Base-by-base conservation (phyloP, 2,888 invertebrate species). In the Drosophila formosana region DNA sequence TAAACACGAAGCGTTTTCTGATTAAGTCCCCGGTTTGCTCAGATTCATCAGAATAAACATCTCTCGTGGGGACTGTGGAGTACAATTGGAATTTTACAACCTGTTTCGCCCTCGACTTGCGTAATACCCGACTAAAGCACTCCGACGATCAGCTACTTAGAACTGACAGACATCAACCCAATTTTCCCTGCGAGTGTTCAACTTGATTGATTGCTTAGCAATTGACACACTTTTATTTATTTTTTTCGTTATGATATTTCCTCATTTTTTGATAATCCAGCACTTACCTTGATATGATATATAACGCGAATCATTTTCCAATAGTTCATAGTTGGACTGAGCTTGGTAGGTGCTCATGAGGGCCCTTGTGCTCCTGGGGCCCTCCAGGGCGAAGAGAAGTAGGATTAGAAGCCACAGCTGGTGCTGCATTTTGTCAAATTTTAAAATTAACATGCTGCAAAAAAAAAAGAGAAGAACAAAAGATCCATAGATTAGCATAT, bases 251-350 rank as follows among this genome's bases (percentile, higher is more conserved):
- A 18, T 41, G 39, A 6, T 41, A 13, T 41, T 41, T 41, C 39
- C 39, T 18, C 39, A 41, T 28, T 47, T 47, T 74, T 67, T 77
- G 83, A 88, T 88, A 88, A 79, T 82, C 62, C 58, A 57, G 5
- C 28, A 82, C 82, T 84, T 82, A 92, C 92, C 92, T 91, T 92
- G 91, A 87, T 91, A 92, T 74, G 92, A 91, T 78, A 92, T 91
- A 72, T 89, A 92, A 68, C 92, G 90, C 69, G 92, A 92, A 89
- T 92, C 92, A 72, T 90, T 91, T 68, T 91, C 90, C 75, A 89
- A 73, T 64, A 90, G 73, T 55, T 91, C 91, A 66, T 76, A 81
- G 66, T 84, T 83, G 49, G 90, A 72, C 64, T 81, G 77, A 64
- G 66, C 66, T 66, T 72, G 77, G 56, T 70, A 70, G 53, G 43